A percentile compares a stretch with the other conserved stretches of the same genome.
These are phyloP conservation scores for Athetis lepigone DNA, from an alignment of 2,888 invertebrate genomes.

Conservation along the genomic window DNA sequence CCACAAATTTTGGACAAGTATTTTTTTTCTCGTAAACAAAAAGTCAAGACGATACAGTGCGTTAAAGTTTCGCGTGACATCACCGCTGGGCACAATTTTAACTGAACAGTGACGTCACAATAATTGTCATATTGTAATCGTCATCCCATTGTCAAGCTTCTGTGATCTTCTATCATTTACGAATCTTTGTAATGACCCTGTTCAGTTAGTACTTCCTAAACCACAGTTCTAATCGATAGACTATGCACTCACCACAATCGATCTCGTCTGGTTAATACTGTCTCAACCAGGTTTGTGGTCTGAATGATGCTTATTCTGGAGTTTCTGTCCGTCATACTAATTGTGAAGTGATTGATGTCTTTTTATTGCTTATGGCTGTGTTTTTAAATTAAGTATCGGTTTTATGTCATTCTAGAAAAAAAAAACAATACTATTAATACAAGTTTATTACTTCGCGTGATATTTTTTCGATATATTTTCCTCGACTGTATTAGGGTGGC, in stretches of 20 bases:
- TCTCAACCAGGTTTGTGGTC: constrained; percentile 7
- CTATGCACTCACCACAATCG: constrained; percentile 20
- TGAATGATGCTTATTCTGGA: constrained; percentile 1
- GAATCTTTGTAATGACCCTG: neutral
- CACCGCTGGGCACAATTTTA: too few relatives aligned
- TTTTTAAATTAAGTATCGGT: neutral
- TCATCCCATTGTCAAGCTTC: neutral
- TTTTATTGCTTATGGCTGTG: neutral
- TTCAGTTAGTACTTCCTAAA: constrained; percentile 20
- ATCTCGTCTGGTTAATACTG: constrained; percentile 19
- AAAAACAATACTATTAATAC: too few relatives aligned
- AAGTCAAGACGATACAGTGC: too few relatives aligned
- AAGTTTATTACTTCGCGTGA: too few relatives aligned
- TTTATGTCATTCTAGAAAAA: constrained; percentile 18
- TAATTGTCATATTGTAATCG: too few relatives aligned
- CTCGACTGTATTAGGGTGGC: too few relatives aligned
- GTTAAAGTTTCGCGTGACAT: too few relatives aligned
- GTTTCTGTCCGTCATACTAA: neutral
- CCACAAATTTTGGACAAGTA: too few relatives aligned
- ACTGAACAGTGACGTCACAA: too few relatives aligned
- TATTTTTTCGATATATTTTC: too few relatives aligned
- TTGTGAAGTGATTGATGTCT: neutral
- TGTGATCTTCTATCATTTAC: too few relatives aligned
- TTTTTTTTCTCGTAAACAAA: too few relatives aligned
- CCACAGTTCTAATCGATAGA: constrained; percentile 39